These are phyloP conservation scores for Torymus tubicola DNA, from an alignment of 2,888 invertebrate genomes.

Conservation along the genomic window DNA sequence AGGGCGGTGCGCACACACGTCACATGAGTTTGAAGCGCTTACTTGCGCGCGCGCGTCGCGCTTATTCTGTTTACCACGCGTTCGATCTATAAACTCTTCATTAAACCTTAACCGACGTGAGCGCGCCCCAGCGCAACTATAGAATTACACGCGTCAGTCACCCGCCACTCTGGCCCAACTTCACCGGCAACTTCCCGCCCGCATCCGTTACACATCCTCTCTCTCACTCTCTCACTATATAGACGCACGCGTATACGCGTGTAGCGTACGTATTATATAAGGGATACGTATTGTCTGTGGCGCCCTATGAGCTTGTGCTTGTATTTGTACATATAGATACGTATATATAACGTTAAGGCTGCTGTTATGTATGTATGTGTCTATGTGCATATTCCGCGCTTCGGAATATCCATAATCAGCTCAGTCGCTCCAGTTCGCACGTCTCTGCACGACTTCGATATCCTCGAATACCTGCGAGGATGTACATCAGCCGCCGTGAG, in stretches of 20 bases:
- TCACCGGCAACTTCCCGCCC: constrained; percentile 13
- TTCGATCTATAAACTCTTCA: constrained; percentile 42
- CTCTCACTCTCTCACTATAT: too few species aligned
- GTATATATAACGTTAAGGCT: not conserved
- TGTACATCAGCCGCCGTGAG: not conserved
- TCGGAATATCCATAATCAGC: constrained; percentile 47
- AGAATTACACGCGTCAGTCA: constrained; percentile 36
- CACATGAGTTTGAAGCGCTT: constrained; percentile 24
- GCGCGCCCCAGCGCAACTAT: constrained; percentile 12
- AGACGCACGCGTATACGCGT: too few species aligned
- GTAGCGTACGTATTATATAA: too few species aligned
- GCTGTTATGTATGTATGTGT: too few species aligned
- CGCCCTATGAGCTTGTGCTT: not conserved
- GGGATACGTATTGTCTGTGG: too few species aligned
- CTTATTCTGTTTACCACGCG: constrained; percentile 31
- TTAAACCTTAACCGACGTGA: constrained; percentile 29
- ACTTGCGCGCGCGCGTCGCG: not conserved
- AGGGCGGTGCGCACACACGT: not conserved
- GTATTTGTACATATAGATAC: not conserved
- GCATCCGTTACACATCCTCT: too few species aligned
- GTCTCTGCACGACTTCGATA: constrained; percentile 31
- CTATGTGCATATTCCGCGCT: constrained; percentile 2
- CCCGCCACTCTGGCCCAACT: constrained; percentile 37
- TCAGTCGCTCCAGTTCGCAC: not conserved
- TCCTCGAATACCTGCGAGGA: not conserved